Evolutionary conservation across 2,113 vertebrate species (phyloP).

Genomic region (Notothenia coriiceps): DNA sequence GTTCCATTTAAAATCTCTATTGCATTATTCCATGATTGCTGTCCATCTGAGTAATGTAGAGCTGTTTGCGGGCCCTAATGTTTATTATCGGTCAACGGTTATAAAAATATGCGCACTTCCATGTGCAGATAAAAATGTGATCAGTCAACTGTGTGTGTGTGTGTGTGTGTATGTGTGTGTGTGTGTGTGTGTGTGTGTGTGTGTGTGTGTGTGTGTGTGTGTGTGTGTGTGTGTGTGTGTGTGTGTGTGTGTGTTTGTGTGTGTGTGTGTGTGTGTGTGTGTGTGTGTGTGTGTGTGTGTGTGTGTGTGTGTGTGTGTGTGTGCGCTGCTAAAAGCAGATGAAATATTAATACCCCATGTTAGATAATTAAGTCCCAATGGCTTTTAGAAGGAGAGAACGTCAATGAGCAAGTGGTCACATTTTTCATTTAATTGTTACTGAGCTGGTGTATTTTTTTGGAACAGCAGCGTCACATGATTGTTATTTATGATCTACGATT

Average conservation of each 20-base stretch:
- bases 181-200: too few relatives aligned
- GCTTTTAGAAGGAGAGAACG: slow-evolving; percentile 68
- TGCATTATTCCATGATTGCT: not conserved
- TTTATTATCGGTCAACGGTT: slow-evolving; percentile 36
- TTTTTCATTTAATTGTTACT: slow-evolving; percentile 56
- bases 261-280: too few relatives aligned
- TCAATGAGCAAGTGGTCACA: slow-evolving; percentile 62
- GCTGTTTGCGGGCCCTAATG: slow-evolving; percentile 14
- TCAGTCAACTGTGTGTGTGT: slow-evolving; percentile 61
- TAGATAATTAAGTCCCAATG: slow-evolving; percentile 81
- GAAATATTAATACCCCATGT: slow-evolving; percentile 81
- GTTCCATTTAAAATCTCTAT: not conserved
- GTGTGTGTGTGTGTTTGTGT: not conserved
- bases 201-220: too few relatives aligned
- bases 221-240: not conserved
- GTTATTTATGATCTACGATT: slow-evolving; percentile 53
- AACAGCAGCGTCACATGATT: not conserved
- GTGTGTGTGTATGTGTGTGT: too few relatives aligned
- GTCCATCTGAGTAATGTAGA: slow-evolving; percentile 59
- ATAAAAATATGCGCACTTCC: not conserved
- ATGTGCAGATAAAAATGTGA: slow-evolving; percentile 69
- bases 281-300: too few relatives aligned
- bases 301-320: too few relatives aligned
- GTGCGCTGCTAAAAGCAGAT: slow-evolving; percentile 62
- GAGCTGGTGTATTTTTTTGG: not conserved